Evolutionary conservation across 2,797 vertebrate species (phyloP), one percentile per base, ranked within the genome.

Genomic region (Siniperca obscura): DNA sequence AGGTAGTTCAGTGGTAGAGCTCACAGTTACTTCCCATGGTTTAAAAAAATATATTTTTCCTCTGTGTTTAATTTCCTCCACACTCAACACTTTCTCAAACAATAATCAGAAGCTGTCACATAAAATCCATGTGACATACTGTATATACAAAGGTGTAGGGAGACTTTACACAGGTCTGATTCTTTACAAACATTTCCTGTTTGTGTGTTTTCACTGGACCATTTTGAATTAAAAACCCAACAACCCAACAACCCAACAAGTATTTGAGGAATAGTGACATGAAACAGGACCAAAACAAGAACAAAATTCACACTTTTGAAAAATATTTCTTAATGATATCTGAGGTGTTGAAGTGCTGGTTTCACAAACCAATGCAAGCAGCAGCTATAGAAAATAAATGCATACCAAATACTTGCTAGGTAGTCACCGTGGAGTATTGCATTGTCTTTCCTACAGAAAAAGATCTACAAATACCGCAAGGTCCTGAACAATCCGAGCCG

Each of bases 391-490:
- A 30, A 38, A 7, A 30, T 13, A 0, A 5, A 10, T 4, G 7
- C 22, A 22, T 10, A 62, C 3, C 5, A 44, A 22, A 27, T 52
- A 67, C 21, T 25, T 16, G 21, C n/a, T 17, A 2, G 6, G 5
- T 38, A 12, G 34, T 74, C 30, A 64, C 48, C 1, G 1, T 4
- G 12, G 27, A 13, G 36, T 1, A 1, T 17, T 55, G 11, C 8
- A 0, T 52, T n/a, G 21, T 77, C 0, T 50, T 50, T 87, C 71
- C 57, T 34, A 34, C 94, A 99, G 98, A 99, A 99, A 97, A 99
- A 99, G 95, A 99, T 99, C 92, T 99, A 99, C 93, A 99, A 99
- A 92, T 99, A 99, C 89, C 97, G 98, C 57, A 99, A 99, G 93
- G 98, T 99, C 71, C 95, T 99, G 90, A 98, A 97, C 83, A 98